Evolutionary conservation across 2,797 vertebrate genomes (phyloP).

Genomic region (Clarias platycephalus): DNA sequence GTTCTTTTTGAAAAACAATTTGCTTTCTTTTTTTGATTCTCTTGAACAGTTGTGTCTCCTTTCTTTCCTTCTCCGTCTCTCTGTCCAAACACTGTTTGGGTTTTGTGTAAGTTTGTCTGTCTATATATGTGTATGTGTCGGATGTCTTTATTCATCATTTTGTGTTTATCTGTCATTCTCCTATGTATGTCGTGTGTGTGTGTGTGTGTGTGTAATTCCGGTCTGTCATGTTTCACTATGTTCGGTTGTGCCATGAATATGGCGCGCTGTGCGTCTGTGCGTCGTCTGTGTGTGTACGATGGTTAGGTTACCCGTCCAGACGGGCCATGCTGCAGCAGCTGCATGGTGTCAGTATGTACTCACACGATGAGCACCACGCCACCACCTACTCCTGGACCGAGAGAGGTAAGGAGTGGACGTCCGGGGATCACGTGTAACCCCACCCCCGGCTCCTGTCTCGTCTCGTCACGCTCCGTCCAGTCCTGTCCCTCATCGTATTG

Average conservation of each 20-base stretch:
- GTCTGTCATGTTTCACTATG: slow-evolving; percentile 18
- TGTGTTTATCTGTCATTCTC: slow-evolving; percentile 46
- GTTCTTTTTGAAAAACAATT: neutral
- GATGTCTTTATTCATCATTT: slow-evolving; percentile 52
- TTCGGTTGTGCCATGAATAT: slow-evolving; percentile 8
- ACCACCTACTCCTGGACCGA: slow-evolving; percentile 76
- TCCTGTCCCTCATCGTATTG: slow-evolving; percentile 47
- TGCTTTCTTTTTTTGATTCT: slow-evolving; percentile 20
- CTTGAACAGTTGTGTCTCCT: slow-evolving; percentile 41
- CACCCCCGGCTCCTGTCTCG: slow-evolving; percentile 2
- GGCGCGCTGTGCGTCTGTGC: slow-evolving; percentile 23
- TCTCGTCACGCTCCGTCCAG: slow-evolving; percentile 38
- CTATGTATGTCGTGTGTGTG: slow-evolving; percentile 5
- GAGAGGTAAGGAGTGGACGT: slow-evolving; percentile 77
- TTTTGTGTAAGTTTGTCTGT: slow-evolving; percentile 55
- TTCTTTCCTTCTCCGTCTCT: slow-evolving; percentile 51
- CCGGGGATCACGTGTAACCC: slow-evolving; percentile 2
- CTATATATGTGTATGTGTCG: neutral
- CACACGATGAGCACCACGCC: slow-evolving; percentile 78
- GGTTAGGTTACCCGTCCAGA: slow-evolving; percentile 82
- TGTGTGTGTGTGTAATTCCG: slow-evolving; percentile 6
- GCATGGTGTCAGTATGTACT: slow-evolving; percentile 85
- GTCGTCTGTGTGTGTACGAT: slow-evolving; percentile 41
- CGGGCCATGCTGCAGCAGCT: slow-evolving; percentile 89
- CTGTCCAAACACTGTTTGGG: slow-evolving; percentile 40